These are phyloP conservation scores for Delphinapterus leucas DNA, from an alignment of 2,113 vertebrate species.

Conservation along the genomic window DNA sequence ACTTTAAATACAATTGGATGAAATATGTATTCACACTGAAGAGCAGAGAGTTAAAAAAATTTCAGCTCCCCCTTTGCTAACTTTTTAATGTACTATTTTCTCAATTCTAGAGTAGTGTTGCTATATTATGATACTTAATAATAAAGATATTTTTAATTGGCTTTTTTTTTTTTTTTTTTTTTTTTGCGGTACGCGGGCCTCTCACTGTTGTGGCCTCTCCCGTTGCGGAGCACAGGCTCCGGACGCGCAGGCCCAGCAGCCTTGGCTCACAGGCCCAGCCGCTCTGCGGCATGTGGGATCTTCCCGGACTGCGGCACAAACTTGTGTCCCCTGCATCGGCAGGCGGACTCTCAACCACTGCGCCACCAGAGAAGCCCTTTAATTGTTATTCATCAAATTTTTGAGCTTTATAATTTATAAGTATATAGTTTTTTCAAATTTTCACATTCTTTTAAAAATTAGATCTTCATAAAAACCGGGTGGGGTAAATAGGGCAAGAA, in stretches of 20 bases:
- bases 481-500: not conserved
- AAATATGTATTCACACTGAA: not conserved
- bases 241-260: too few species aligned
- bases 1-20: not conserved
- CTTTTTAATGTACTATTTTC: not conserved
- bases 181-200: too few species aligned
- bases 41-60: not conserved
- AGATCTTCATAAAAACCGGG: not conserved
- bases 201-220: too few species aligned
- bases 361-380: not conserved
- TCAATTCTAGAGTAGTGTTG: not conserved
- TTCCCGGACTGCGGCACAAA: too few species aligned
- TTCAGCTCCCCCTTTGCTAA: not conserved
- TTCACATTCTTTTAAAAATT: not conserved
- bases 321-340: too few species aligned
- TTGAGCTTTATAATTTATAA: not conserved
- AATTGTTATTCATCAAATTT: not conserved
- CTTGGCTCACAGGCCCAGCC: too few species aligned
- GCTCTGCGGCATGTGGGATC: too few species aligned
- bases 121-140: not conserved
- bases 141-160: not conserved
- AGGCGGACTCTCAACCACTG: too few species aligned
- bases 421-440: not conserved
- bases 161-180: too few species aligned
- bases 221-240: rapidly evolving